Conservation (phyloP, 2,888 invertebrate species). For the Hemaris fuciformis region DNA sequence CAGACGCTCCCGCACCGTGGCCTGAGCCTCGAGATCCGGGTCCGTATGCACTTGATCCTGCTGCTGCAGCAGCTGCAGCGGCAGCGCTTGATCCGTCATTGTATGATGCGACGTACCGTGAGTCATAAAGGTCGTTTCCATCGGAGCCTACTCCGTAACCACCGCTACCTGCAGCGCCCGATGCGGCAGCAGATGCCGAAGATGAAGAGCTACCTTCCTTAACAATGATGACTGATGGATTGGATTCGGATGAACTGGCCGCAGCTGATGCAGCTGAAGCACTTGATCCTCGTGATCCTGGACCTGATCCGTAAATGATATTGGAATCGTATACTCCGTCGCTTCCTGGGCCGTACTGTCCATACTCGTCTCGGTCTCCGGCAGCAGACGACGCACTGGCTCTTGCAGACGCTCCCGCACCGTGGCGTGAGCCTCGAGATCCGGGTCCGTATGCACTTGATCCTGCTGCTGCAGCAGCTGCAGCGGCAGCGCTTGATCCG, state of each 20-base stretch:
- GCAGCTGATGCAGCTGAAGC: background rate
- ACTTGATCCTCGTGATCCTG: background rate
- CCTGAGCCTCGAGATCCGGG: too few relatives aligned
- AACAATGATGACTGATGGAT: background rate
- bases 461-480: background rate
- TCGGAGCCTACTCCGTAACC: background rate
- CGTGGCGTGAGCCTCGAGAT: too few relatives aligned
- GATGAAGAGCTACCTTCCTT: background rate
- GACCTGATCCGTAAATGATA: background rate
- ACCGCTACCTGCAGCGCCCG: background rate
- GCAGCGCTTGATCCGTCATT: background rate
- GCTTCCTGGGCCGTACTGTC: conserved; percentile 5
- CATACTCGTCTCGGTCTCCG: background rate
- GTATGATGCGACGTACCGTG: background rate
- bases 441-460: too few relatives aligned
- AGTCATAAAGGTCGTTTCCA: background rate
- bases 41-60: too few relatives aligned
- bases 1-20: too few relatives aligned
- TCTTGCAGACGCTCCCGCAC: conserved; percentile 11
- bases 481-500: conserved; percentile 3
- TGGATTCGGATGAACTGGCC: background rate
- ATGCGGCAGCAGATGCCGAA: background rate
- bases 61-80: background rate
- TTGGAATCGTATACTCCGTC: background rate
- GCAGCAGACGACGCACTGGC: background rate